Conservation (phyloP, 2,888 invertebrate genomes). For the Polyploca ridens region DNA sequence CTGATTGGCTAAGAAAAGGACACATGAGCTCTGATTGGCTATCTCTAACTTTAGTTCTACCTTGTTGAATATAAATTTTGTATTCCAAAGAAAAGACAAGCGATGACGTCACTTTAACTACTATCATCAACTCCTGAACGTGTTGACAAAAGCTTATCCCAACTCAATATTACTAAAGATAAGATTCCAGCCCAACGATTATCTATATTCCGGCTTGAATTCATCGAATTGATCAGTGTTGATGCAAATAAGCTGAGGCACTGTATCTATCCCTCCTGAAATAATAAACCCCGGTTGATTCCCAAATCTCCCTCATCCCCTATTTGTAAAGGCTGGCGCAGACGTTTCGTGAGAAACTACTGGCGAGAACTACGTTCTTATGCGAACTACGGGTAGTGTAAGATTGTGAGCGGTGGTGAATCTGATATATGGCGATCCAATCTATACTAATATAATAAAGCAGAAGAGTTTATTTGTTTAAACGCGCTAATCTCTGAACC, state of each 20-base stretch:
- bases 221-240: conserved; percentile 1
- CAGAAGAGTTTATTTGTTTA: too few species aligned
- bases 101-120: neutral
- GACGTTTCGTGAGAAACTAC: neutral
- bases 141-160: neutral
- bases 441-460: too few species aligned
- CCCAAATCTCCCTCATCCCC: conserved; percentile 7
- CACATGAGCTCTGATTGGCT: too few species aligned
- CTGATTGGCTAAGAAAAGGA: too few species aligned
- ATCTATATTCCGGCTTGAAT: neutral
- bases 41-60: too few species aligned
- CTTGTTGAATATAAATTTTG: too few species aligned
- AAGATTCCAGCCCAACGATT: too few species aligned
- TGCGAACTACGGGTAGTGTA: neutral
- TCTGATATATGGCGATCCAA: too few species aligned
- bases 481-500: too few species aligned
- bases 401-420: too few species aligned
- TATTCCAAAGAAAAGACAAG: too few species aligned
- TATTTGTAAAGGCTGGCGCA: neutral
- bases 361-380: neutral
- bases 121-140: neutral
- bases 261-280: conserved; percentile 1
- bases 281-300: conserved; percentile 4
- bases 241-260: conserved; percentile 7
- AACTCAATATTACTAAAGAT: too few species aligned